Evolutionary conservation across 2,113 vertebrate genomes (phyloP), one percentile per base, ranked within the genome.

Genomic region (Cyprinodon tularosa): DNA sequence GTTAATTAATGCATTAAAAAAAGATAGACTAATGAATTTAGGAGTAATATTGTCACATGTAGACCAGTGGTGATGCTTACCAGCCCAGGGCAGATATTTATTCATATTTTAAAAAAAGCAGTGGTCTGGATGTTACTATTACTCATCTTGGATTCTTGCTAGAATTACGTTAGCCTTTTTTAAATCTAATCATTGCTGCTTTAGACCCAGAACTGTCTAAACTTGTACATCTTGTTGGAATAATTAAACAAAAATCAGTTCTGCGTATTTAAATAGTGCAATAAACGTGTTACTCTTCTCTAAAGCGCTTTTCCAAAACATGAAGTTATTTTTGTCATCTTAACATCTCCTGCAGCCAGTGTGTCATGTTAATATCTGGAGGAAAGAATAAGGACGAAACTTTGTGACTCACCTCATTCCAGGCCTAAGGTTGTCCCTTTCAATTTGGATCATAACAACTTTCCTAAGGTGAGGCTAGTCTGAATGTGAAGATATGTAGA

Each of bases 1-100:
- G 79, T 76, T 88, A 82, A 82, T 90, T 81, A 77, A 86, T 90
- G 87, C 70, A 83, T 29, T 29, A 86, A 66, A 88, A 86, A 72
- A 87, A 83, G 63, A 62, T 76, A 82, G 78, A 76, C 75, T 78
- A 72, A 80, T 86, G 77, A 88, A 91, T 89, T 87, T 82, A 84
- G 85, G 82, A 86, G 88, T 84, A 86, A 68, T 39, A 81, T 80
- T 47, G 81, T 74, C 80, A 84, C 74, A 79, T 72, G 83, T n/a
- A 37, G 62, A 74, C 61, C 66, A 82, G 76, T 79, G 59, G 53
- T 59, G 20, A 3, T 74, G 68, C 47, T 67, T 53, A 71, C 45
- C 44, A 74, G 75, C 86, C 79, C 40, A 15, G 22, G 72, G 76
- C 63, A 68, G 72, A 78, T 80, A 77, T 81, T 86, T 81, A 86